Evolutionary conservation across 2,113 vertebrate species (phyloP).

Genomic region (Gavia stellata): DNA sequence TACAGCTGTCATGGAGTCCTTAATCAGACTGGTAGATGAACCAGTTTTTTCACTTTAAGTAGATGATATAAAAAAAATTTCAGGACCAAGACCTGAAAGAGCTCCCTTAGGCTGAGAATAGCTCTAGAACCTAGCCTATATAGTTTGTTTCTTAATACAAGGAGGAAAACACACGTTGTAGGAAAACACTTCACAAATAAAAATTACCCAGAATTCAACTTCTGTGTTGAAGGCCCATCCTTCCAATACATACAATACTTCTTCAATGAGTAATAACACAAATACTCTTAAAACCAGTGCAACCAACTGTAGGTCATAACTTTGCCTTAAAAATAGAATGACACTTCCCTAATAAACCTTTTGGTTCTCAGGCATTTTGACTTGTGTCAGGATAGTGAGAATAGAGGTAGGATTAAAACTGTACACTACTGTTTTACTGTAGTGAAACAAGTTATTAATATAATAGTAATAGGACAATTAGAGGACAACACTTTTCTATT

Average conservation of each 20-base stretch:
- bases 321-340: background rate
- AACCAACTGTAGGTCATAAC: background rate
- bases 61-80: background rate
- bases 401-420: background rate
- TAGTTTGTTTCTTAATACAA: background rate
- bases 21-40: background rate
- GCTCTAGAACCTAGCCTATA: background rate
- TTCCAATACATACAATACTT: background rate
- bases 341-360: background rate
- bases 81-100: background rate
- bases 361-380: background rate
- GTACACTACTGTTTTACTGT: background rate
- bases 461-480: background rate
- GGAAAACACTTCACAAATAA: background rate
- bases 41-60: background rate
- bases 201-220: background rate
- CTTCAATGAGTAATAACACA: background rate
- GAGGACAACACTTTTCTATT: background rate
- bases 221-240: background rate
- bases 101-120: background rate
- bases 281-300: background rate
- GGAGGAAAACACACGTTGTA: background rate
- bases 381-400: background rate
- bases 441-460: background rate
- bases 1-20: background rate